Evolutionary conservation across 2,113 vertebrate genomes (phyloP).

Genomic region (Platanista minor): DNA sequence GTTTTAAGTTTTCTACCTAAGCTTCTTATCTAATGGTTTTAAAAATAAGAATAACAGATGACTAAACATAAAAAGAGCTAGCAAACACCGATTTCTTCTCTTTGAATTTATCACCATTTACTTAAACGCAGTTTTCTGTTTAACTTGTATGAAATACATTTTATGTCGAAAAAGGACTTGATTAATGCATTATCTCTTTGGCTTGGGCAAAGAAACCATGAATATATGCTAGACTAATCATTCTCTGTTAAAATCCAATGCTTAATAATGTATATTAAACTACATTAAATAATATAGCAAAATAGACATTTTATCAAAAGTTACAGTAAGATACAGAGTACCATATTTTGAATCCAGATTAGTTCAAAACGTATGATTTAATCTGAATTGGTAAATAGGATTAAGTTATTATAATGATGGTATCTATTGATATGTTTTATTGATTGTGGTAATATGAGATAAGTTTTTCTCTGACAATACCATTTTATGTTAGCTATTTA

Average conservation of each 20-base stretch:
- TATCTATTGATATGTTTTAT: conserved; percentile 6
- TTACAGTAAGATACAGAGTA: not conserved
- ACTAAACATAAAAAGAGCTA: not conserved
- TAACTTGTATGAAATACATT: not conserved
- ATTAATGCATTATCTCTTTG: not conserved
- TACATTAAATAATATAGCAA: not conserved
- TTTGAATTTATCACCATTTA: not conserved
- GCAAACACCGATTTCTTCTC: not conserved
- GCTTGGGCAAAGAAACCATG: not conserved
- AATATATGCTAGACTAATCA: not conserved
- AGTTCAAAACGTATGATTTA: not conserved
- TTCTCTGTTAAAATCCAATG: not conserved
- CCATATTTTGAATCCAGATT: not conserved
- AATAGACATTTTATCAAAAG: not conserved
- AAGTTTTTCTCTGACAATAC: conserved; percentile 43
- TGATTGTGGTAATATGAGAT: not conserved
- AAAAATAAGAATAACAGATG: not conserved
- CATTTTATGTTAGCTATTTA: conserved; percentile 56
- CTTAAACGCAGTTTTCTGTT: not conserved
- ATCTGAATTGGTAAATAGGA: not conserved
- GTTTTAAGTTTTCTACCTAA: conserved; percentile 13
- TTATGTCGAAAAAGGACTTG: not conserved
- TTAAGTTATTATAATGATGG: not conserved
- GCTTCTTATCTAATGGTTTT: conserved; percentile 59
- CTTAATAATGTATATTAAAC: not conserved